Evolutionary conservation across 1,140 invertebrate genomes (phyloP), one percentile per base, ranked within the genome.

Genomic region (Philotrypesis tridentata): DNA sequence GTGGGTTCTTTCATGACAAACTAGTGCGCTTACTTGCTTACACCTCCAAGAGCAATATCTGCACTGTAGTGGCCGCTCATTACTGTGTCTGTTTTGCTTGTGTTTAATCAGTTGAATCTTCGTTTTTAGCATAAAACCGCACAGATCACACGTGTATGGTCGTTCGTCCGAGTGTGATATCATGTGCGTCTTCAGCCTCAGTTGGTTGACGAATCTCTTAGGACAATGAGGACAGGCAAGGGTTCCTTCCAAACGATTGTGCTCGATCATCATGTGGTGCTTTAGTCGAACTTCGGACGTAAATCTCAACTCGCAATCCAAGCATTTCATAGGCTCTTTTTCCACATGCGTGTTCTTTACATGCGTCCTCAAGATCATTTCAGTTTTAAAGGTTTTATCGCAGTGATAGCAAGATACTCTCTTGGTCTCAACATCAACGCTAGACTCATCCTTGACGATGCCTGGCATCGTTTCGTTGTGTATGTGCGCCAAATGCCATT

Each of bases 1-100:
- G 88, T 99, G 98, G 1, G 98, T 99, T 82, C 98, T 93, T 89
- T 99, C 98, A 92, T 99, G 98, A 82, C 91, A 92, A 14, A 92
- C 91, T 0, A 92, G 85, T 0, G 91, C 91, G 48, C 91, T 91
- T 3, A 92, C 90, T 86, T 92, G 91, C 55, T 92, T 92, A 68
- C 91, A 92, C 31, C 90, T 86, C 90, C 91, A 92, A 0, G 88
- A 83, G 84, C 91, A 92, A 70, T 88, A 89, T 33, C 86, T 85
- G 80, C 91, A 92, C 33, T 92, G 88, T 8, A 92, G 76, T 3
- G 91, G 91, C 76, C 91, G 85, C 61, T 90, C 90, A 11, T 92
- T 89, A 55, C 91, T 92, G 72, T 92, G 91, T 60, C 90, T 85
- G 29, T 92, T 92, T 25, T 92, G 91, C 80, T 91, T 90, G 84